Evolutionary conservation across 2,888 invertebrate species (phyloP), one percentile per base, ranked within the genome.

Genomic region (Exephanes ischioxanthus): DNA sequence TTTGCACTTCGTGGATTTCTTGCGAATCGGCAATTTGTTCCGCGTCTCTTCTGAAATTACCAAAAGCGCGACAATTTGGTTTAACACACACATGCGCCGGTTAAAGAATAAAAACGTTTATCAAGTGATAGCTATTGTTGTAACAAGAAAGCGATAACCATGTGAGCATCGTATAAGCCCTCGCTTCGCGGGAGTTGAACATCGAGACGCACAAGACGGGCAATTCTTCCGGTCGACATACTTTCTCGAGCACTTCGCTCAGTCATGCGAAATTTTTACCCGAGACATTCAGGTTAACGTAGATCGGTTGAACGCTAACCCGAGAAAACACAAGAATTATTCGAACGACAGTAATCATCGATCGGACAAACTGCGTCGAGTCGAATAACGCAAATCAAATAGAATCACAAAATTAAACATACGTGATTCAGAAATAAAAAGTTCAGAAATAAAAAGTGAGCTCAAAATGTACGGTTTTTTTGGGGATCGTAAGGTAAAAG

Each of bases 221-320:
- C 77, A 71, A 81, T 86, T 86, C 77, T 86, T 84, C 81, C 77
- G 83, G 71, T 82, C 84, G 87, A 82, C 87, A 87, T 77, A 87
- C 87, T 86, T 87, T 87, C 80, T 41, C 72, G 73, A 33, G 48
- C 48, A 51, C 37, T 19, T 33, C 11, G 63, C 53, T 72, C 79
- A 41, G 41, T 72, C 72, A 80, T 61, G 30, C 45, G 68, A 58
- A 30, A 70, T 79, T 61, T 68, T 70, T 45, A 72, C 19, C 73
- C 61, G 55, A 22, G 53, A 61, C 45, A 80, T 80, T 80, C 41
- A 63, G 75, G 75, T 82, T 82, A 78, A 79, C 70, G 22, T 72
- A 9, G 66, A 70, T 67, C 41, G 37, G 26, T 48, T 55, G 19
- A 75, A 55, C 3, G 45, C 66, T 58, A 37, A 14, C 11, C 19